Percentiles rank a stretch among this genome's conserved stretches.
These are phyloP conservation scores for Lamprotornis superbus DNA, from an alignment of 2,113 vertebrate species.

Conservation along the genomic window DNA sequence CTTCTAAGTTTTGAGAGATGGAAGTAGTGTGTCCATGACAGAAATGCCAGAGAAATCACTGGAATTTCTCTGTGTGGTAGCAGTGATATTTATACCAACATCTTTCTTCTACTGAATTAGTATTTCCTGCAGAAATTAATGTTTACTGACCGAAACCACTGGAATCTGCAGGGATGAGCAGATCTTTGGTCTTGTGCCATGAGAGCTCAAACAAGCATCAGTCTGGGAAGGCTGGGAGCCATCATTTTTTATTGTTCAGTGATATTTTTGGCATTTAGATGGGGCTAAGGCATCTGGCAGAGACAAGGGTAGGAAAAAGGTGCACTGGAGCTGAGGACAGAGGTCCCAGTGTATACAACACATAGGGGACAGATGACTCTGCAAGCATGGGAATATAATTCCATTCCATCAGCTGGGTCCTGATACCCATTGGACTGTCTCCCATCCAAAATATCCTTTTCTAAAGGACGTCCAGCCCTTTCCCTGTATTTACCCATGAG, in stretches of 20 bases:
- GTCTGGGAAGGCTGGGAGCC: background rate
- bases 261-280: background rate
- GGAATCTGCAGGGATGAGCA: background rate
- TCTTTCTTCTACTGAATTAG: background rate
- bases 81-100: background rate
- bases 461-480: background rate
- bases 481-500: background rate
- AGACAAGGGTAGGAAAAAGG: background rate
- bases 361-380: background rate
- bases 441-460: background rate
- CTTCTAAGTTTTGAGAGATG: background rate
- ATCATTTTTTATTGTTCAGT: background rate
- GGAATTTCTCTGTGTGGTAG: background rate
- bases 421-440: background rate
- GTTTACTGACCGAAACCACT: background rate
- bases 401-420: background rate
- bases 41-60: background rate
- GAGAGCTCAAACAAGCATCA: accelerated
- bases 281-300: background rate
- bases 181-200: background rate
- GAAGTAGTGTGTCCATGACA: background rate
- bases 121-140: background rate
- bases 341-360: background rate
- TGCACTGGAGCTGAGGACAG: background rate
- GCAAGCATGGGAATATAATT: background rate